Conservation (phyloP, 2,888 invertebrate species). For the Cerceris rybyensis region DNA sequence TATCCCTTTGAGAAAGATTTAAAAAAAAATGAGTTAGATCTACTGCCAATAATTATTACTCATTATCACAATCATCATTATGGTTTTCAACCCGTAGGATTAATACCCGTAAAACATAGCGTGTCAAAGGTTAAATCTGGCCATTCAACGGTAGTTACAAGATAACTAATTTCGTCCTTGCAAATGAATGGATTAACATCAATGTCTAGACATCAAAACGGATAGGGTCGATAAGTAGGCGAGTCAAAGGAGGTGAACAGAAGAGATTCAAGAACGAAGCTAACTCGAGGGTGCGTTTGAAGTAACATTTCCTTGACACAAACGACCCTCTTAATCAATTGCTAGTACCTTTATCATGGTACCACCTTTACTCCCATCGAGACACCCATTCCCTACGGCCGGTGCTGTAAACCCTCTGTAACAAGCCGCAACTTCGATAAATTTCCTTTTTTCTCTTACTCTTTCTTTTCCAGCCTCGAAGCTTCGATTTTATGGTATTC, state of each 20-base stretch:
- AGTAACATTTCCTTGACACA: conserved; percentile 75
- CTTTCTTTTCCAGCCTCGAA: conserved; percentile 38
- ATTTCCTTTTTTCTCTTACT: conserved; percentile 56
- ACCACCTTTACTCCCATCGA: conserved; percentile 13
- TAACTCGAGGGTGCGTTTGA: conserved; percentile 67
- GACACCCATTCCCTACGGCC: conserved; percentile 40
- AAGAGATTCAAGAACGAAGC: conserved; percentile 57
- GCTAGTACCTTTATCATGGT: conserved; percentile 73
- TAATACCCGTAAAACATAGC: too few relatives aligned
- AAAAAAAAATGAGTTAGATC: too few relatives aligned
- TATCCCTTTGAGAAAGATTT: too few relatives aligned
- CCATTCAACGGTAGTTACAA: too few relatives aligned
- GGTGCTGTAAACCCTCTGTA: conserved; percentile 68
- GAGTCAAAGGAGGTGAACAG: conserved; percentile 42
- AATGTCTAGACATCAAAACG: conserved; percentile 40
- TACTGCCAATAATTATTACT: too few relatives aligned
- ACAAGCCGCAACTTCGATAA: conserved; percentile 74
- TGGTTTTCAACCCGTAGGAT: too few relatives aligned
- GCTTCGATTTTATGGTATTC: conserved; percentile 47
- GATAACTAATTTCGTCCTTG: conserved; percentile 8
- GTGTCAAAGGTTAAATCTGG: too few relatives aligned
- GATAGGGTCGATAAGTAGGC: conserved; percentile 34
- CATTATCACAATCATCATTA: too few relatives aligned
- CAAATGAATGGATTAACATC: conserved; percentile 39
- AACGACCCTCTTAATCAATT: conserved; percentile 80